Conservation (phyloP, 2,797 vertebrate genomes). For the Gallinago nigripennis region DNA sequence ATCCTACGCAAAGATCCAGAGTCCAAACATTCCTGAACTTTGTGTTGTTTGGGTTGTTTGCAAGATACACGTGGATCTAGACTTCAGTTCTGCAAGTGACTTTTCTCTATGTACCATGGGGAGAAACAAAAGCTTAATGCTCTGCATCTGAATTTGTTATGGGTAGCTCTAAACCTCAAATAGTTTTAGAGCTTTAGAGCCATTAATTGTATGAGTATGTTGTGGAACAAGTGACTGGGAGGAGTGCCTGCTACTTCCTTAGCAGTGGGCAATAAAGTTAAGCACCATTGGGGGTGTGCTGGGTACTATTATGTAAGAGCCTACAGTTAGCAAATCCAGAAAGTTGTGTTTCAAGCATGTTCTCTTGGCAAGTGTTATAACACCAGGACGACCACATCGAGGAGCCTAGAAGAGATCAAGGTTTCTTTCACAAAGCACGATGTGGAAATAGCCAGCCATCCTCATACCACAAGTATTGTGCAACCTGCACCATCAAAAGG, state of each 20-base stretch:
- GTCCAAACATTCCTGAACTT: background rate
- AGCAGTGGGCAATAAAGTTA: background rate
- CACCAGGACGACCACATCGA: background rate
- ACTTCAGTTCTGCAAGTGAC: background rate
- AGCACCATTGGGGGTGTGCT: background rate
- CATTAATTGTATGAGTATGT: background rate
- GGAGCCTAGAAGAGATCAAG: background rate
- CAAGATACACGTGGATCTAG: background rate
- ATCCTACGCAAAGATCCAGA: background rate
- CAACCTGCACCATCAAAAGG: fast-evolving
- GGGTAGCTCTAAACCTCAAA: background rate
- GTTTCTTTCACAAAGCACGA: background rate
- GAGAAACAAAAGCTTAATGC: background rate
- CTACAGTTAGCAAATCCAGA: background rate
- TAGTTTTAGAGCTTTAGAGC: background rate
- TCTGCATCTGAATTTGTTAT: background rate
- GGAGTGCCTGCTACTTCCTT: background rate
- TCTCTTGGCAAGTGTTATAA: background rate
- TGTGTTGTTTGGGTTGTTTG: background rate
- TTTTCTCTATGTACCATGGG: fast-evolving
- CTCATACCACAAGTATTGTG: background rate
- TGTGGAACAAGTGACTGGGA: background rate
- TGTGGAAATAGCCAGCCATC: background rate
- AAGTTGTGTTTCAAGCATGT: background rate
- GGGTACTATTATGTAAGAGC: background rate